phyloP scores from a whole-genome alignment of 2,888 invertebrate genomes.

The Caenorhabditis sp. region DNA sequence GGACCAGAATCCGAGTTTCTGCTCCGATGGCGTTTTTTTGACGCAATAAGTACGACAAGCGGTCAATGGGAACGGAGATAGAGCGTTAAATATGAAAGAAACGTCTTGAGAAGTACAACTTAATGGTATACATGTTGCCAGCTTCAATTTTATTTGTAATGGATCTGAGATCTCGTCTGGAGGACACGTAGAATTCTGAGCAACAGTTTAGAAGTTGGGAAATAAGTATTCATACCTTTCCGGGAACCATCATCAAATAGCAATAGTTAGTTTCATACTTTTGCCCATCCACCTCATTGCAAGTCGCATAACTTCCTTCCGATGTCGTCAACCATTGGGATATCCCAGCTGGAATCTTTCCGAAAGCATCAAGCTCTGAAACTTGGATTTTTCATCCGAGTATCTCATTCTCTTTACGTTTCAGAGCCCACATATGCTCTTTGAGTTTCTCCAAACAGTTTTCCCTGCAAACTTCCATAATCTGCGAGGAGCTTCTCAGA shows the following conservation, averaged over 20 bases:
- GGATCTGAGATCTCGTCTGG: no score
- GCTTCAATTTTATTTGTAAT: background rate
- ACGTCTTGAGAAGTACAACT: slow-evolving; percentile 9
- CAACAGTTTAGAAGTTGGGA: background rate
- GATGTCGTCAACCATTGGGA: slow-evolving; percentile 17
- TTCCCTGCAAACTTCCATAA: slow-evolving; percentile 4
- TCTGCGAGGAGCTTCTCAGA: background rate
- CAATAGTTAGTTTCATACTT: slow-evolving; percentile 27
- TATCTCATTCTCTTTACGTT: slow-evolving; percentile 3
- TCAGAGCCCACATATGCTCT: slow-evolving; percentile 15
- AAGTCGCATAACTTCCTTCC: slow-evolving; percentile 14
- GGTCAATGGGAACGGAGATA: slow-evolving; percentile 8
- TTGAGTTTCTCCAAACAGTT: background rate
- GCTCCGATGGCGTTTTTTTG: background rate
- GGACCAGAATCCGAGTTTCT: background rate
- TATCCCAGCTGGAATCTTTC: slow-evolving; percentile 25
- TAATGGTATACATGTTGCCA: slow-evolving; percentile 9
- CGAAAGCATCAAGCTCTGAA: slow-evolving; percentile 22
- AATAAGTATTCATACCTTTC: background rate
- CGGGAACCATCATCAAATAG: slow-evolving; percentile 11
- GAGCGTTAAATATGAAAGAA: background rate
- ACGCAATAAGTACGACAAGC: slow-evolving; percentile 11
- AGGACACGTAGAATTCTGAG: slow-evolving; percentile 19
- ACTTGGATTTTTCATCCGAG: background rate
- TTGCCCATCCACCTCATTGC: slow-evolving; percentile 5